phyloP scores from a whole-genome alignment of 2,888 invertebrate species.

The Metacarcinus magister region DNA sequence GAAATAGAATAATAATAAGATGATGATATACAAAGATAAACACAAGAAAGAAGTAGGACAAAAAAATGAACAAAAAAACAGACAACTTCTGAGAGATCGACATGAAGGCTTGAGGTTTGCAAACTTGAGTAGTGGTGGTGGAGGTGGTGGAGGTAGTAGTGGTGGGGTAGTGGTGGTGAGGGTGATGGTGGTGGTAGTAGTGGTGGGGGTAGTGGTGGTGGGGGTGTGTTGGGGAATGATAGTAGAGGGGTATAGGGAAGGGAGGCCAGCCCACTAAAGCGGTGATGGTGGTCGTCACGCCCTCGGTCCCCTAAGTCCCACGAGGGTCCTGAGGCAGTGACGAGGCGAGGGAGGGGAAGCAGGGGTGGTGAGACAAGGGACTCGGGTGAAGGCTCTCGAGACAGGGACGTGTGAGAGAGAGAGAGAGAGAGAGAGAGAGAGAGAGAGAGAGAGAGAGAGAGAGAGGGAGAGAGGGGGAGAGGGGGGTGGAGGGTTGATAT shows the following conservation, averaged over 20 bases:
- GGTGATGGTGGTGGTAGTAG: neutral
- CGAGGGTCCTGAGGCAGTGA: neutral
- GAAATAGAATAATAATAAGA: neutral
- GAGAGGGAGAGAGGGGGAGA: conserved; percentile 19
- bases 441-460: conserved; percentile 39
- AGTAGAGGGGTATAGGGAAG: neutral
- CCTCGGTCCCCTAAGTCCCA: neutral
- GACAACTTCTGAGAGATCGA: too few species aligned
- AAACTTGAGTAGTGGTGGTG: neutral
- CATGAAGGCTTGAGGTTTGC: neutral
- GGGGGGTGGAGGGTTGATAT: neutral
- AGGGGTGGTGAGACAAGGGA: neutral
- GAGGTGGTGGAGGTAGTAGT: neutral
- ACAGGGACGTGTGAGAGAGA: neutral
- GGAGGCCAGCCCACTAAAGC: neutral
- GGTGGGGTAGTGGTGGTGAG: neutral
- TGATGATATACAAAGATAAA: too few species aligned
- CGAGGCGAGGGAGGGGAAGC: neutral
- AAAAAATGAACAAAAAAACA: too few species aligned
- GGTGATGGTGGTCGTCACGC: conserved; percentile 41
- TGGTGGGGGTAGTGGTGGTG: neutral
- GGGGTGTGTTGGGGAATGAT: neutral
- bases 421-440: conserved; percentile 31
- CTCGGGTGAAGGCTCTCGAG: neutral
- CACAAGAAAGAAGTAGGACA: neutral